Conservation (phyloP, 2,888 invertebrate species). For the Aphodius granarius region DNA sequence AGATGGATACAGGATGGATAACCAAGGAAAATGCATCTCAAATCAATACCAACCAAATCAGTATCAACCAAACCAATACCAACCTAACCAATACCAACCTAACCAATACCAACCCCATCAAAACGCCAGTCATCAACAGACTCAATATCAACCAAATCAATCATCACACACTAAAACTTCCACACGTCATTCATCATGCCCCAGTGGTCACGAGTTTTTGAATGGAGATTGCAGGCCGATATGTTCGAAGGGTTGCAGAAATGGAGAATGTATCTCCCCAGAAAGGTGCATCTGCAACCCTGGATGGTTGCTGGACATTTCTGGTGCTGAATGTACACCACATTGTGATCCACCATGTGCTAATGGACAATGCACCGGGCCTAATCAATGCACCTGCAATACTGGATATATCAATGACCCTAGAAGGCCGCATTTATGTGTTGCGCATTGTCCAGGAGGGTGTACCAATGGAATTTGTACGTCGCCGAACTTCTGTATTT, state of each 20-base stretch:
- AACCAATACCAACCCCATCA: not conserved
- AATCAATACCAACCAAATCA: not conserved
- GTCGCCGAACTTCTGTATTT: conserved; percentile 73
- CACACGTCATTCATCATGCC: too few species aligned
- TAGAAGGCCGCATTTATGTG: conserved; percentile 51
- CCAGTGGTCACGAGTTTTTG: conserved; percentile 48
- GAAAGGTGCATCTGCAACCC: conserved; percentile 38
- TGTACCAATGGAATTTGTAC: conserved; percentile 75
- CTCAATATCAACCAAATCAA: not conserved
- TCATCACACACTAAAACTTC: too few species aligned
- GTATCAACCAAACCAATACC: conserved; percentile 11
- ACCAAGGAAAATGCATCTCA: not conserved
- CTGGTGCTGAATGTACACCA: conserved; percentile 47
- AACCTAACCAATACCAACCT: conserved; percentile 45
- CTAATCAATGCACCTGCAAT: conserved; percentile 52
- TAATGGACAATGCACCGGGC: conserved; percentile 53
- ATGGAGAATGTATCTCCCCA: conserved; percentile 47
- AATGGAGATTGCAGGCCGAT: conserved; percentile 45
- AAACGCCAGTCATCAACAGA: conserved; percentile 2
- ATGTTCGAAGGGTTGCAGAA: conserved; percentile 53
- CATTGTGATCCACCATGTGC: conserved; percentile 59
- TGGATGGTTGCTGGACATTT: conserved; percentile 50
- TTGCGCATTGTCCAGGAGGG: conserved; percentile 66
- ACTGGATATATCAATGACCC: conserved; percentile 52
- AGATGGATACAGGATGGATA: conserved; percentile 48